Evolutionary conservation across 2,797 vertebrate species (phyloP).

Genomic region (Bucorvus abyssinicus): DNA sequence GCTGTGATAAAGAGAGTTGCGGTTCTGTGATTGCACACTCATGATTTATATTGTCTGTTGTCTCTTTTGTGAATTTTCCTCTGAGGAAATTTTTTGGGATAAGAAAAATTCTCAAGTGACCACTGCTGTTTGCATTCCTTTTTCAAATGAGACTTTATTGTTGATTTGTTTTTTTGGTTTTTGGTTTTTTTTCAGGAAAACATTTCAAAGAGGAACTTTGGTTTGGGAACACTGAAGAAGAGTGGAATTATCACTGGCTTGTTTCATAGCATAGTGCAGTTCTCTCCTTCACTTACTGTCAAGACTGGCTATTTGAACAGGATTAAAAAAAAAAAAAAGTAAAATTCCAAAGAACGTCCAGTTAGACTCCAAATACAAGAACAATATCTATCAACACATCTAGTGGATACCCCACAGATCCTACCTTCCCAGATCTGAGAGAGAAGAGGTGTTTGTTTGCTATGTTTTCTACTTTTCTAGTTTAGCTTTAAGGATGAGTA

Average conservation of each 20-base stretch:
- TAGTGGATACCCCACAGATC: neutral
- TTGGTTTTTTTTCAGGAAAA: neutral
- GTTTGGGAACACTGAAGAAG: neutral
- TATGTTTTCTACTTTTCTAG: neutral
- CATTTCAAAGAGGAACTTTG: neutral
- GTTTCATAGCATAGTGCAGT: neutral
- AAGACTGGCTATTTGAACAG: neutral
- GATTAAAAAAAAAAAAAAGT: neutral
- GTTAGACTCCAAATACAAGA: neutral
- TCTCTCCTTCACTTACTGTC: neutral
- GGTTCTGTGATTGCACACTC: neutral
- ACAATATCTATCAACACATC: neutral
- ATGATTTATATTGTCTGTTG: neutral
- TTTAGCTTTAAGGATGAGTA: neutral
- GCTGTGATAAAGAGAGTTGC: neutral
- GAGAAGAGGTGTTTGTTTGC: neutral
- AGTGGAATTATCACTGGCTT: neutral
- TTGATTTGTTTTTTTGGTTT: no score
- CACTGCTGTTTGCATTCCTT: neutral
- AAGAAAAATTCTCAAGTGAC: neutral
- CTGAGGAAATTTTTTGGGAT: neutral
- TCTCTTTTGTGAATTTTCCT: neutral
- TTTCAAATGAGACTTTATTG: neutral
- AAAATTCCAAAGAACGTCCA: neutral
- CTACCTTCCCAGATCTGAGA: neutral